phyloP scores from a whole-genome alignment of 2,113 vertebrate species.

The Coregonus clupeaformis region DNA sequence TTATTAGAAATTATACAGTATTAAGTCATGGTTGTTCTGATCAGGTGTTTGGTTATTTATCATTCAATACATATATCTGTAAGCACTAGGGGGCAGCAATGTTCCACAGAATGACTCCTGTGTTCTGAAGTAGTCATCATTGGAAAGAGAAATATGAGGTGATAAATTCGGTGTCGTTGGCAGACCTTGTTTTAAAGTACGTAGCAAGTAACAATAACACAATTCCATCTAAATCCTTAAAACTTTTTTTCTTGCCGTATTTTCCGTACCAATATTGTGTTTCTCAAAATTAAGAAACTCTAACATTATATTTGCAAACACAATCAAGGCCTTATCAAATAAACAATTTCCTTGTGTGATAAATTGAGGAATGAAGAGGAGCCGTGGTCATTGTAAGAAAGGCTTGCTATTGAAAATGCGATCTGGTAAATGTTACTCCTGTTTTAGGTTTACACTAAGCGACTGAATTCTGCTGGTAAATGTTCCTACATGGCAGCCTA shows the following conservation, averaged over 20 bases:
- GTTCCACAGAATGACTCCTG: slow-evolving; percentile 64
- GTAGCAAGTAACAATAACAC: background rate
- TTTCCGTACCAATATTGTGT: background rate
- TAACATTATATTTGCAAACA: background rate
- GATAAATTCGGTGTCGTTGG: slow-evolving; percentile 54
- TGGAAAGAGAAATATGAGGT: slow-evolving; percentile 40
- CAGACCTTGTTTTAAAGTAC: slow-evolving; percentile 4
- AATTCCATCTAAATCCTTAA: background rate
- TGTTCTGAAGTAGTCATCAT: slow-evolving; percentile 17
- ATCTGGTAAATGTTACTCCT: background rate
- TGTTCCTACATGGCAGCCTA: background rate
- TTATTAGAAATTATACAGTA: background rate
- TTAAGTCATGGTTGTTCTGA: background rate
- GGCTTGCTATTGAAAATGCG: background rate
- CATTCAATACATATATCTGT: background rate
- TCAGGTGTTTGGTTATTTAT: slow-evolving; percentile 17
- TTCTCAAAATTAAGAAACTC: background rate
- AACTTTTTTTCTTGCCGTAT: background rate
- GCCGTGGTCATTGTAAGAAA: background rate
- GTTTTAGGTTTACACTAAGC: background rate
- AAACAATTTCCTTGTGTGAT: background rate
- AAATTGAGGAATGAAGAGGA: background rate
- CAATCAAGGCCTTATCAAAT: background rate
- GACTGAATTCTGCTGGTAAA: background rate
- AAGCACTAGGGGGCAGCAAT: slow-evolving; percentile 78